These are phyloP conservation scores for Girardinichthys multiradiatus DNA, from an alignment of 2,113 vertebrate genomes.

Conservation along the genomic window DNA sequence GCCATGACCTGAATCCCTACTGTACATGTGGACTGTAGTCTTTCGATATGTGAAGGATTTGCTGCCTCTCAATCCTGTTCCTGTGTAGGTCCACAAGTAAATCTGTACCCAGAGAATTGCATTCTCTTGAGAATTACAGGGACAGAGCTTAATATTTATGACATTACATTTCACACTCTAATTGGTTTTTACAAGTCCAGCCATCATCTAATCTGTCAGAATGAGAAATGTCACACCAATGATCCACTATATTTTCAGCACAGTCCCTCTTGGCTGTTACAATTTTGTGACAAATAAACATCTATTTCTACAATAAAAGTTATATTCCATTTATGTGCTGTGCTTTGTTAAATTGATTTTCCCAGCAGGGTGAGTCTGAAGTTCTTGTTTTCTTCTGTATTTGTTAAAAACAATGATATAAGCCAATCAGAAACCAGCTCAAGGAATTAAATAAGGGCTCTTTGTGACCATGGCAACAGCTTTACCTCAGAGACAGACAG, in stretches of 20 bases:
- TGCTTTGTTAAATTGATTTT: constrained; percentile 7
- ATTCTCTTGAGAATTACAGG: neutral
- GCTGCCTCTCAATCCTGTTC: neutral
- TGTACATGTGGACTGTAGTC: constrained; percentile 26
- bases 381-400: constrained; percentile 13
- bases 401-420: constrained; percentile 24
- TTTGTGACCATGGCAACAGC: constrained; percentile 76
- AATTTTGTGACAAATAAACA: neutral
- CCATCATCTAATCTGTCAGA: constrained; percentile 5
- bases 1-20: constrained; percentile 8
- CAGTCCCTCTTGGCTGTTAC: neutral
- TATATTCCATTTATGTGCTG: neutral
- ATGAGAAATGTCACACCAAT: neutral
- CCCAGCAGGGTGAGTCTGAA: constrained; percentile 62
- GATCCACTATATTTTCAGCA: neutral
- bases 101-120: constrained; percentile 12
- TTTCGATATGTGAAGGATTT: neutral
- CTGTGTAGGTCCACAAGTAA: constrained; percentile 10
- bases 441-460: constrained; percentile 70
- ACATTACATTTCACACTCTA: constrained; percentile 16
- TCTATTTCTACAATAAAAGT: neutral
- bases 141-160: constrained; percentile 10
- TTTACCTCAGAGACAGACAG: constrained; percentile 71
- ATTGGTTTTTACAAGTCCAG: constrained; percentile 24
- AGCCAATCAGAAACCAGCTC: constrained; percentile 63